These are phyloP conservation scores for Melolontha melolontha DNA, from an alignment of 2,888 invertebrate genomes.

Conservation along the genomic window DNA sequence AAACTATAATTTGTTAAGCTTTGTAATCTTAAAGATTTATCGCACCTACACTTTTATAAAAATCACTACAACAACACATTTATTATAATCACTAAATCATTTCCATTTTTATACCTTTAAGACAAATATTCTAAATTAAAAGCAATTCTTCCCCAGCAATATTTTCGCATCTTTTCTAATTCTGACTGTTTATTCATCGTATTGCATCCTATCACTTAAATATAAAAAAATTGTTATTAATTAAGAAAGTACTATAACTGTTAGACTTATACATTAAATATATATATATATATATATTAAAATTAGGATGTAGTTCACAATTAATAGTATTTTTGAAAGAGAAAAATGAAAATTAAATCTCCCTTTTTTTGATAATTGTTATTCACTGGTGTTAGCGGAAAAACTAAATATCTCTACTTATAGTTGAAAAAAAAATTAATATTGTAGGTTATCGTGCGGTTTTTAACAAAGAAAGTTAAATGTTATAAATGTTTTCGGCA, in stretches of 20 bases:
- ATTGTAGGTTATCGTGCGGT: too few relatives aligned
- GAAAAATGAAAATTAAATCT: constrained; percentile 1
- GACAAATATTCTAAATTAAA: constrained; percentile 65
- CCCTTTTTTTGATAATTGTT: neutral
- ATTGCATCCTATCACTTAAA: neutral
- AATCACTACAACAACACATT: constrained; percentile 34
- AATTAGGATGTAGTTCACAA: constrained; percentile 16
- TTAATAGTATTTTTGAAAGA: constrained; percentile 2
- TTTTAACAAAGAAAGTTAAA: too few relatives aligned
- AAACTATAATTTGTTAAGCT: neutral
- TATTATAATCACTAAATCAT: constrained; percentile 1
- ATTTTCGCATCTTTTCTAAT: constrained; percentile 37
- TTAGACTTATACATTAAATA: constrained; percentile 25
- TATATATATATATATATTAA: constrained; percentile 29
- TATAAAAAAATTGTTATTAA: constrained; percentile 22
- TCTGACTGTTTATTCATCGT: constrained; percentile 1
- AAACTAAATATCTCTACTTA: too few relatives aligned
- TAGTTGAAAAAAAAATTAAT: too few relatives aligned
- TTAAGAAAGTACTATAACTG: constrained; percentile 25
- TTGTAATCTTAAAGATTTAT: neutral
- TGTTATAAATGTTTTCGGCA: too few relatives aligned
- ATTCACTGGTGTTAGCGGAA: too few relatives aligned
- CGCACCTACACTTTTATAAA: constrained; percentile 28
- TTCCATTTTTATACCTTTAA: constrained; percentile 43
- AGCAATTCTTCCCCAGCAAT: constrained; percentile 63